Percentiles rank a stretch among this genome's conserved stretches.
These are phyloP conservation scores for Lasioglossum malachurum DNA, from an alignment of 2,888 invertebrate species.

Conservation along the genomic window DNA sequence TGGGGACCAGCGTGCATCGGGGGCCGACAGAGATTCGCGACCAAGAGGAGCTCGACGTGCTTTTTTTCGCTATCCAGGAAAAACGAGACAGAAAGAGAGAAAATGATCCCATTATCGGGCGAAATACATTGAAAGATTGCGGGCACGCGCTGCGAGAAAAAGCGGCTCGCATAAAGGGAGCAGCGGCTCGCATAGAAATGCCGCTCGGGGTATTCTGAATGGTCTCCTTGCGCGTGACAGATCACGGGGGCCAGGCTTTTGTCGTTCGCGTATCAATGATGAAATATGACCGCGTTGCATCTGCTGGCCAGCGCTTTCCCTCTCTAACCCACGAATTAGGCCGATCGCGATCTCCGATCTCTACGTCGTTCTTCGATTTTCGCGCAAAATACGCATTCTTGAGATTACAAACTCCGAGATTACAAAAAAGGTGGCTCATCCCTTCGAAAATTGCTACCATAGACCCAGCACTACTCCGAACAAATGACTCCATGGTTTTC, in stretches of 20 bases:
- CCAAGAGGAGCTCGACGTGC: background rate
- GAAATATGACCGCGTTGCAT: conserved; percentile 46
- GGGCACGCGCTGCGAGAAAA: conserved; percentile 18
- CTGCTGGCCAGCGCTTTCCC: conserved; percentile 11
- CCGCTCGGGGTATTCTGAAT: conserved; percentile 38
- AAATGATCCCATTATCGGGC: conserved; percentile 41
- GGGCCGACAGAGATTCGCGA: background rate
- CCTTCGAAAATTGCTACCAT: too few relatives aligned
- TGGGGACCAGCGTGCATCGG: too few relatives aligned
- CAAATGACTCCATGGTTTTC: background rate
- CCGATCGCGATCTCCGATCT: background rate
- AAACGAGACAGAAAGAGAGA: background rate
- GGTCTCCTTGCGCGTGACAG: conserved; percentile 50
- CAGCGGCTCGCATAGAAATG: conserved; percentile 45
- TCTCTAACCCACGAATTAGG: background rate
- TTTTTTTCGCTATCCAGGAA: background rate
- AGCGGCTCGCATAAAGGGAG: conserved; percentile 42
- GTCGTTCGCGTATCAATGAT: conserved; percentile 52
- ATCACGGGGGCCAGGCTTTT: conserved; percentile 49
- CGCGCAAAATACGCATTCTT: background rate
- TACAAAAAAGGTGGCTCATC: too few relatives aligned
- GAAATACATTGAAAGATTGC: conserved; percentile 20
- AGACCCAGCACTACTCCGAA: background rate
- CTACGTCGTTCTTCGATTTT: background rate
- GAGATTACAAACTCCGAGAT: background rate